Conservation (phyloP, 2,113 vertebrate species). For the Probosciger aterrimus region DNA sequence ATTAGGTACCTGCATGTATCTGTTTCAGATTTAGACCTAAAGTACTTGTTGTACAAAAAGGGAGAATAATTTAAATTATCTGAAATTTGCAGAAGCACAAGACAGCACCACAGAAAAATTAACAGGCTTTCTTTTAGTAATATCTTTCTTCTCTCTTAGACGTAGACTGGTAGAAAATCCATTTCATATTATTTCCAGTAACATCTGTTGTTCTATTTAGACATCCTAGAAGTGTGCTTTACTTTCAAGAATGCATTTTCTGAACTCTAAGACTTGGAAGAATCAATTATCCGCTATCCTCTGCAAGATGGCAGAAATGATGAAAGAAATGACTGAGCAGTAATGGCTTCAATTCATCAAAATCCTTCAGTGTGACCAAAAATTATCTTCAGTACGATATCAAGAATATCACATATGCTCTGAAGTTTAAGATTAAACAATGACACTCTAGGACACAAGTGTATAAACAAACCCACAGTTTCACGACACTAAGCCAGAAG, state of each 20-base stretch:
- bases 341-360: neutral
- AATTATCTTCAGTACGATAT: neutral
- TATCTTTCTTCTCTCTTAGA: neutral
- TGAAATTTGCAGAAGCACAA: neutral
- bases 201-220: neutral
- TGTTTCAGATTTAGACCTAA: neutral
- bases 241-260: neutral
- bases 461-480: neutral
- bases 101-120: neutral
- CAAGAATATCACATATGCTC: fast-evolving
- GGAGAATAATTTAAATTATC: neutral
- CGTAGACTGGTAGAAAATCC: neutral
- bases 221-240: neutral
- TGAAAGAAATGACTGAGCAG: neutral
- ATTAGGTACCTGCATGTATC: neutral
- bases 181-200: neutral
- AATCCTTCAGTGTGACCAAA: neutral
- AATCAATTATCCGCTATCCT: neutral
- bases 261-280: neutral
- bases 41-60: neutral
- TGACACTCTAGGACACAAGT: neutral
- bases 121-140: neutral
- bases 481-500: neutral
- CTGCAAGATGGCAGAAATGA: neutral
- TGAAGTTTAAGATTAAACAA: neutral